These are phyloP conservation scores for Zele albiditarsus DNA, from an alignment of 2,888 invertebrate species.

Conservation along the genomic window DNA sequence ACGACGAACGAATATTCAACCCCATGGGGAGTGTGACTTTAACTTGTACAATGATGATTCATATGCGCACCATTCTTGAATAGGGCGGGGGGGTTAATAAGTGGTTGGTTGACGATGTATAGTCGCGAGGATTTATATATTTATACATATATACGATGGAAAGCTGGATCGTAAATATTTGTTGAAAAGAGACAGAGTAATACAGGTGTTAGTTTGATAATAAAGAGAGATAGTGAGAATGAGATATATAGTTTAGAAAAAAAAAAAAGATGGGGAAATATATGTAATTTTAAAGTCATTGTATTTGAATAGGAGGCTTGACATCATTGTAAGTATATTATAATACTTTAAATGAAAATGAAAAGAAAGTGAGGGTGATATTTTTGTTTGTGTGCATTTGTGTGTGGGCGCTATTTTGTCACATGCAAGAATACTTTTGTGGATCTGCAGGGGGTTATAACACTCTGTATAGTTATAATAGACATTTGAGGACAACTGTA, in stretches of 20 bases:
- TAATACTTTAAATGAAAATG: background rate
- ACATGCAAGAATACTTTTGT: background rate
- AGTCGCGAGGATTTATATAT: conserved; percentile 21
- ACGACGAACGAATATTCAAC: conserved; percentile 16
- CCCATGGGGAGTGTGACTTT: conserved; percentile 41
- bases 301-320: conserved; percentile 2
- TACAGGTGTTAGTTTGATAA: conserved; percentile 22
- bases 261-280: background rate
- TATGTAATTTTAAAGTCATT: conserved; percentile 18
- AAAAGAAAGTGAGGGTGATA: conserved; percentile 20
- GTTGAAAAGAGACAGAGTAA: conserved; percentile 24
- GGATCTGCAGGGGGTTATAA: background rate
- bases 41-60: conserved; percentile 42
- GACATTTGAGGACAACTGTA: background rate
- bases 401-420: conserved; percentile 11
- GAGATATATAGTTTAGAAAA: background rate
- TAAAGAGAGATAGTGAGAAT: background rate
- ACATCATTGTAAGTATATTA: background rate
- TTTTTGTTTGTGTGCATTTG: background rate
- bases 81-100: conserved; percentile 38
- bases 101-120: conserved; percentile 42
- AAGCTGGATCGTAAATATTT: conserved; percentile 32
- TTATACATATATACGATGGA: conserved; percentile 16
- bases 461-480: background rate
- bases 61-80: conserved; percentile 29